These are phyloP conservation scores for Styela plicata DNA, from an alignment of 23 tunicate species.

Conservation along the genomic window DNA sequence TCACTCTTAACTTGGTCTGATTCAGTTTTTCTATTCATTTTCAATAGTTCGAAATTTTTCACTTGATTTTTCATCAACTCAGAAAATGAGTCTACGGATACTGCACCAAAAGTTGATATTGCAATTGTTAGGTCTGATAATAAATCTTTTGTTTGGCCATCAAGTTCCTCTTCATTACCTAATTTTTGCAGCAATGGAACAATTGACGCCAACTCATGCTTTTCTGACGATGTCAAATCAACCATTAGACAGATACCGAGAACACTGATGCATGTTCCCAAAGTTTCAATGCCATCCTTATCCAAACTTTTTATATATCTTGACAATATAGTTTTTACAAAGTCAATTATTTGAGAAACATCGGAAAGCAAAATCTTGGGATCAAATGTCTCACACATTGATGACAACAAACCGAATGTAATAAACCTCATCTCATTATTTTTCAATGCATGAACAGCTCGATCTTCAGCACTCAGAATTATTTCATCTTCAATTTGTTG, in stretches of 20 bases:
- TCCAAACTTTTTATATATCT: background rate
- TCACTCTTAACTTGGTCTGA: background rate
- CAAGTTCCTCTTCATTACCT: background rate
- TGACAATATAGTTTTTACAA: constrained; percentile 23
- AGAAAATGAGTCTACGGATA: constrained; percentile 13
- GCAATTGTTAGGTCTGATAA: constrained; percentile 54
- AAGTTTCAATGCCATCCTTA: constrained; percentile 19
- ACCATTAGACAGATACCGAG: constrained; percentile 43
- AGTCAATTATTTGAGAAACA: constrained; percentile 25
- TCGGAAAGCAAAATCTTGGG: constrained; percentile 33
- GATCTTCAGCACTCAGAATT: constrained; percentile 35
- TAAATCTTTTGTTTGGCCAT: constrained; percentile 28
- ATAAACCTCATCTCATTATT: constrained; percentile 38
- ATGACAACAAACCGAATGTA: constrained; percentile 38
- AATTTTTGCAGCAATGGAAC: constrained; percentile 48
- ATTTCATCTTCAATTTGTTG: background rate
- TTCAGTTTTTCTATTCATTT: background rate
- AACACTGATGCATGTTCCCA: constrained; percentile 42
- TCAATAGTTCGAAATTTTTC: background rate
- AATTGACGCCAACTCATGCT: background rate
- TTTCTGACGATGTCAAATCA: background rate
- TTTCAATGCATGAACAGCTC: constrained; percentile 29
- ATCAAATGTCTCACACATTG: constrained; percentile 44
- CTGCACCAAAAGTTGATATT: constrained; percentile 52
- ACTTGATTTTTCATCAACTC: constrained; percentile 5